Evolutionary conservation across 2,113 vertebrate genomes (phyloP).

Genomic region (Isichthys henryi): DNA sequence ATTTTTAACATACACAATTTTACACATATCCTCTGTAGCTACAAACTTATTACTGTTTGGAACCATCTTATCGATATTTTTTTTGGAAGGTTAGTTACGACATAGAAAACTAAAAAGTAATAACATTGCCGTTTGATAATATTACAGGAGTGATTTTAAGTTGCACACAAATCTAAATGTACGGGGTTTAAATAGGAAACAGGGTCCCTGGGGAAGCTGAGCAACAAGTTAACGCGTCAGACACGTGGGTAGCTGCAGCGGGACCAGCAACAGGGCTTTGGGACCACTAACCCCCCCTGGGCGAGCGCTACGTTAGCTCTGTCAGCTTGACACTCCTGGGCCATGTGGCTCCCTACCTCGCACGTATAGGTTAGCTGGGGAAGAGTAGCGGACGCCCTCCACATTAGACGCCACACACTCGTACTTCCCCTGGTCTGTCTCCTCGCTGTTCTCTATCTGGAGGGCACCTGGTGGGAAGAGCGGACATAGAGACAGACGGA

Average conservation of each 20-base stretch:
- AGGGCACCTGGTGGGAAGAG: constrained; percentile 76
- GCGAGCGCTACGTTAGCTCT: not conserved
- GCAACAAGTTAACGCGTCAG: not conserved
- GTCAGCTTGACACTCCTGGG: constrained; percentile 38
- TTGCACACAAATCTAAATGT: not conserved
- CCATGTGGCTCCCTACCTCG: constrained; percentile 89
- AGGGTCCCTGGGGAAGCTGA: not conserved
- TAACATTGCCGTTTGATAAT: not conserved
- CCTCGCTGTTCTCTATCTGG: constrained; percentile 98
- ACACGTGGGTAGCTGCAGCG: not conserved
- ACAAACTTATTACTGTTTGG: not conserved
- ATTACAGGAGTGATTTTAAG: not conserved
- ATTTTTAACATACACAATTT: not conserved
- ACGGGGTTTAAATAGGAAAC: not conserved
- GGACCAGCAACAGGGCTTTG: not conserved
- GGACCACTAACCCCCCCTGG: not conserved
- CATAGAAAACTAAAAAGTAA: not conserved
- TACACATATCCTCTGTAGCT: not conserved
- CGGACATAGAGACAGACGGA: constrained; percentile 34
- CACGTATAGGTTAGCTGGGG: constrained; percentile 98
- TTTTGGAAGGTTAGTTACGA: not conserved
- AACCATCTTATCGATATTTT: not conserved
- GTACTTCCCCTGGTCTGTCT: constrained; percentile 98
- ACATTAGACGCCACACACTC: constrained; percentile 96
- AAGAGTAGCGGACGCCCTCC: constrained; percentile 93